Conservation (phyloP, 2,888 invertebrate species). For the Metellina segmentata region DNA sequence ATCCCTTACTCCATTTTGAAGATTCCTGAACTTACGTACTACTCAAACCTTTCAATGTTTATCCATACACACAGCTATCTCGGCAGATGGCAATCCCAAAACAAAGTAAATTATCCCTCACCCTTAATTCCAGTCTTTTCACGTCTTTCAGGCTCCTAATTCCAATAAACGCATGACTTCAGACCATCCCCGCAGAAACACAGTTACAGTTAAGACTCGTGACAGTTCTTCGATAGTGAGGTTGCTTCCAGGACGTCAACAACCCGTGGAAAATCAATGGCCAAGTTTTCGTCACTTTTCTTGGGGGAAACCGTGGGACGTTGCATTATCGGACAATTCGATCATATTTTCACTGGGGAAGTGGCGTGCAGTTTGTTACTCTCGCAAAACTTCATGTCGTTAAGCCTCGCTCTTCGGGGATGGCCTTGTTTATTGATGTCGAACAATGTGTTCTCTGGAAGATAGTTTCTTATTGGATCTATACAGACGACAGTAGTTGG, state of each 20-base stretch:
- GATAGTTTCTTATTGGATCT: not conserved
- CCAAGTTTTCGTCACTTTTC: constrained; percentile 25
- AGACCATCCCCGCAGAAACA: not conserved
- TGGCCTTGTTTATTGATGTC: not conserved
- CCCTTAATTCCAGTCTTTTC: constrained; percentile 12
- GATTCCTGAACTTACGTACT: too few relatives aligned
- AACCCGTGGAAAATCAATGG: constrained; percentile 38
- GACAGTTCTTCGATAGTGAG: constrained; percentile 4
- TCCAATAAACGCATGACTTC: constrained; percentile 20
- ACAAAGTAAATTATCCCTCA: not conserved
- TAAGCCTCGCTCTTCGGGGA: not conserved
- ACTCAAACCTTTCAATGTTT: too few relatives aligned
- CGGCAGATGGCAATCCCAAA: too few relatives aligned
- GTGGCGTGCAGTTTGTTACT: not conserved
- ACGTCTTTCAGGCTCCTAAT: not conserved
- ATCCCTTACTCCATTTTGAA: too few relatives aligned
- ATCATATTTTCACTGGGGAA: constrained; percentile 29
- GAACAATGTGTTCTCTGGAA: not conserved
- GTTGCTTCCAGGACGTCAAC: not conserved
- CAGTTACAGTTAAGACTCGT: not conserved
- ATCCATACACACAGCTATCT: too few relatives aligned
- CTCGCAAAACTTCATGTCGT: not conserved
- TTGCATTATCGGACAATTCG: constrained; percentile 59
- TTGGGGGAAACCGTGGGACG: not conserved
- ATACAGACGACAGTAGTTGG: not conserved